A percentile compares a stretch with the other conserved stretches of the same genome.
These are phyloP conservation scores for Trichonephila clavata DNA, from an alignment of 1,140 invertebrate species.

Conservation along the genomic window DNA sequence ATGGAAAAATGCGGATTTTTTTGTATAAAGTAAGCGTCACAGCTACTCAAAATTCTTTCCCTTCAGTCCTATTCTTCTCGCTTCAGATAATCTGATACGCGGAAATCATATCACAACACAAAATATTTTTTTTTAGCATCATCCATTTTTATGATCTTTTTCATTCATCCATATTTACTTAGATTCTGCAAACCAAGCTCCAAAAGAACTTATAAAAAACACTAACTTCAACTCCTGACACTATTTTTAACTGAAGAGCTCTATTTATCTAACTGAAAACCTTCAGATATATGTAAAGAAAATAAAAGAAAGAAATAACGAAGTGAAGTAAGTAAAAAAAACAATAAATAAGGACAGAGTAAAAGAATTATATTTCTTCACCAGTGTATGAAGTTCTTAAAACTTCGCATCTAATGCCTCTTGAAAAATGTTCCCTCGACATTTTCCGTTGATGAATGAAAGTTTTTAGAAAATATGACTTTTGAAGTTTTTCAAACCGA, in stretches of 20 bases:
- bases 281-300: constrained; percentile 28
- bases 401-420: constrained; percentile 51
- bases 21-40: no score
- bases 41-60: no score
- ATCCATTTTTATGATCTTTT: constrained; percentile 1
- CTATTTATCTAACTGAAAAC: constrained; percentile 51
- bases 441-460: constrained; percentile 56
- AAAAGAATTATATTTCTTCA: constrained; percentile 50
- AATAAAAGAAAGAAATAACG: background rate
- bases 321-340: background rate
- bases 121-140: background rate
- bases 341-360: background rate
- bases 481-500: constrained; percentile 44
- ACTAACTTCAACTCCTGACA: background rate
- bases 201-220: background rate
- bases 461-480: constrained; percentile 60
- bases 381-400: constrained; percentile 28
- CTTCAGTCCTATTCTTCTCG: background rate
- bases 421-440: constrained; percentile 63
- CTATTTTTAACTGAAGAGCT: constrained; percentile 32
- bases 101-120: background rate
- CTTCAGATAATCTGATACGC: background rate
- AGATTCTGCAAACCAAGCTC: background rate
- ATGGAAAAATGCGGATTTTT: no score
- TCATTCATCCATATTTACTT: background rate